These are phyloP conservation scores for Pherbina coryleti DNA, from an alignment of 2,888 invertebrate genomes.

Conservation along the genomic window DNA sequence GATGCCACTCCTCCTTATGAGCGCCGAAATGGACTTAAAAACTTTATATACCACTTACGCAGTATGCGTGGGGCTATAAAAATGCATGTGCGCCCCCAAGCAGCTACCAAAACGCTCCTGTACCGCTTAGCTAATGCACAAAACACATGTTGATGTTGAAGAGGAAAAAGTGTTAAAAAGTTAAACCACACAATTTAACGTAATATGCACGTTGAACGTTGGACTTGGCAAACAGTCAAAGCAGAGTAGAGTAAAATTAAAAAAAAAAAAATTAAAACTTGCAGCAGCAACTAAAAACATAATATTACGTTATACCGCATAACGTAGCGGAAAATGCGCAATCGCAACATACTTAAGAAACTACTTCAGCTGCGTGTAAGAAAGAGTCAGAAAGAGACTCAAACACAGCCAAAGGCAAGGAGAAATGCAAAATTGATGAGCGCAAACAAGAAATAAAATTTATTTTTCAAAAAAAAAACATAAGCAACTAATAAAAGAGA, in stretches of 20 bases:
- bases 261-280: not conserved
- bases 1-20: too few species aligned
- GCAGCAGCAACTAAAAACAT: not conserved
- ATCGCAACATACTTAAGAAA: not conserved
- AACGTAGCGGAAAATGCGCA: slow-evolving; percentile 26
- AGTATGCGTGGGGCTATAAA: too few species aligned
- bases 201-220: slow-evolving; percentile 55
- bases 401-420: not conserved
- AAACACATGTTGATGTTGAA: not conserved
- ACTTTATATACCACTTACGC: too few species aligned
- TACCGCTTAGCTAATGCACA: too few species aligned
- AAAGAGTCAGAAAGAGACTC: slow-evolving; percentile 9
- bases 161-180: slow-evolving; percentile 1
- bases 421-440: not conserved
- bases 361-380: not conserved
- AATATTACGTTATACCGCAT: slow-evolving; percentile 33
- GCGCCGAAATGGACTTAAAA: too few species aligned
- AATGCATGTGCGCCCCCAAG: not conserved
- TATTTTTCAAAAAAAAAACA: not conserved
- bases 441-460: not conserved
- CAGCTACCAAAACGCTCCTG: not conserved
- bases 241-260: not conserved
- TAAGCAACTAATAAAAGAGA: not conserved
- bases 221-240: slow-evolving; percentile 66
- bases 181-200: slow-evolving; percentile 43